A percentile compares a stretch with the other conserved stretches of the same genome.
Conservation (phyloP, 2,888 invertebrate genomes). For the Pimpla rufipes region DNA sequence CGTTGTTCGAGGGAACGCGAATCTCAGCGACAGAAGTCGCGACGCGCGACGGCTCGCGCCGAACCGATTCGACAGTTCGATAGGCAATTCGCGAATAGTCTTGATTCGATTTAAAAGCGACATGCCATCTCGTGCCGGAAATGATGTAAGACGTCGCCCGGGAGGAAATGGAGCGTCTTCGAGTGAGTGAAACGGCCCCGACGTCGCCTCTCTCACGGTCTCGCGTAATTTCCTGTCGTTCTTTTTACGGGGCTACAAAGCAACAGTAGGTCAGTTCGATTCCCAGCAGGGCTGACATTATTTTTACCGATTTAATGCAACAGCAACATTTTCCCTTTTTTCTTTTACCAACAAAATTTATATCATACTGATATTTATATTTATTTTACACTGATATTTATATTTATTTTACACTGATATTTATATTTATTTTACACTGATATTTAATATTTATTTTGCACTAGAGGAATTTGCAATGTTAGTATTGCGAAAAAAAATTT, state of each 20-base stretch:
- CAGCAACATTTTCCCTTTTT: neutral
- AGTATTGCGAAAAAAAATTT: neutral
- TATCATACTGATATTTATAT: neutral
- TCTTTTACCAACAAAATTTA: neutral
- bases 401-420: no score
- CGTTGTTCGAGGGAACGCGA: constrained; percentile 37
- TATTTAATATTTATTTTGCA: neutral
- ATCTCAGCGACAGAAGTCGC: constrained; percentile 26
- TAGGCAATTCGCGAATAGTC: constrained; percentile 84
- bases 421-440: no score
- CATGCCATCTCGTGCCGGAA: constrained; percentile 85
- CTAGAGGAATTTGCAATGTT: neutral
- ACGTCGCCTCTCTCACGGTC: constrained; percentile 73
- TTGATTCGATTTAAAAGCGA: constrained; percentile 85
- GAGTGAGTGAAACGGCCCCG: constrained; percentile 76
- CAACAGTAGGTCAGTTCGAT: constrained; percentile 42
- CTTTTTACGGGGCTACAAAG: constrained; percentile 44
- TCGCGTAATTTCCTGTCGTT: constrained; percentile 79
- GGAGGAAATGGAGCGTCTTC: constrained; percentile 83
- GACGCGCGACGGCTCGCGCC: constrained; percentile 20
- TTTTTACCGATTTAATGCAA: neutral
- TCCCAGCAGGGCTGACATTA: neutral
- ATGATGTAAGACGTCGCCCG: constrained; percentile 84
- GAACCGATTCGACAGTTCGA: constrained; percentile 66
- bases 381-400: no score